Percentiles rank a stretch among this genome's conserved stretches.
Evolutionary conservation across 2,888 invertebrate species (phyloP).

Genomic region (Plutella xylostella): DNA sequence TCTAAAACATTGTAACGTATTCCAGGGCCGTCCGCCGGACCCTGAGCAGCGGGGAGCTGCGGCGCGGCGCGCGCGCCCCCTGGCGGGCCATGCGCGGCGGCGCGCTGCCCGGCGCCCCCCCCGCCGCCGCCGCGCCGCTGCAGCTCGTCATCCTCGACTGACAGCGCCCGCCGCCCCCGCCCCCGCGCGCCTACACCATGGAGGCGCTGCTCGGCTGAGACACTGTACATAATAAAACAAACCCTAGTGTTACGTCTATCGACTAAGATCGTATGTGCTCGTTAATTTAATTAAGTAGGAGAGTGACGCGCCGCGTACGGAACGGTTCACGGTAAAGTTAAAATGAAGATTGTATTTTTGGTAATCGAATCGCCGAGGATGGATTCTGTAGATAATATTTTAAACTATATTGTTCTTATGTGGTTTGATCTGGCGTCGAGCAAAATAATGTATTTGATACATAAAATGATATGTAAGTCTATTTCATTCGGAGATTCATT

Average conservation of each 20-base stretch:
- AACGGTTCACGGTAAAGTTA: conserved; percentile 15
- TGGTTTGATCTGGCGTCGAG: conserved; percentile 68
- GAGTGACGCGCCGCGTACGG: conserved; percentile 6
- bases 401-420: conserved; percentile 68
- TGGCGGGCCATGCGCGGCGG: conserved; percentile 68
- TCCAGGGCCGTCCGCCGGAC: conserved; percentile 86
- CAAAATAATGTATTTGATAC: conserved; percentile 69
- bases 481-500: conserved; percentile 72
- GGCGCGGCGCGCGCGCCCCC: conserved; percentile 89
- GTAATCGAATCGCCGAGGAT: conserved; percentile 65
- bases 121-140: conserved; percentile 45
- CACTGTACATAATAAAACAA: background rate
- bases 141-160: conserved; percentile 82
- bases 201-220: conserved; percentile 73
- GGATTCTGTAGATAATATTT: conserved; percentile 70
- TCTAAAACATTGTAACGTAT: too few relatives aligned
- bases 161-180: conserved; percentile 57
- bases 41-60: conserved; percentile 81
- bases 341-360: conserved; percentile 64
- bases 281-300: conserved; percentile 6
- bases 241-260: conserved; percentile 4
- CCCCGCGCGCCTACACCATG: conserved; percentile 74
- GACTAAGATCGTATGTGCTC: conserved; percentile 5
- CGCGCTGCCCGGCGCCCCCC: conserved; percentile 15
- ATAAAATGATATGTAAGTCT: conserved; percentile 71